Evolutionary conservation across 2,888 invertebrate species (phyloP), one percentile per base, ranked within the genome.

Genomic region (Cremastinae sp.): DNA sequence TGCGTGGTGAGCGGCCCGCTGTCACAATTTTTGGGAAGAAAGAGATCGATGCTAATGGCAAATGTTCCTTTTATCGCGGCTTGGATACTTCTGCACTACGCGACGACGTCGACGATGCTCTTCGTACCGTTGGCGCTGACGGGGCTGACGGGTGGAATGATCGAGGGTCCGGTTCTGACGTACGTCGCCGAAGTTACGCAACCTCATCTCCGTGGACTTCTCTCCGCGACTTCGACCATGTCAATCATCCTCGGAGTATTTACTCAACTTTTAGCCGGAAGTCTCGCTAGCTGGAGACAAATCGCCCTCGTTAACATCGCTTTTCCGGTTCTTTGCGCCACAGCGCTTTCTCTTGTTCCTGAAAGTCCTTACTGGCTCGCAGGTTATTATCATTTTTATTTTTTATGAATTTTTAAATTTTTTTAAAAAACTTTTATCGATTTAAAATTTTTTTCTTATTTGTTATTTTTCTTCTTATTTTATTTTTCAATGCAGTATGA

Each of bases 181-280:
- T 96, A 96, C 87, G 95, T 96, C 10, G 95, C 96, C 3, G 96
- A 96, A 90, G 93, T 96, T 59, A 95, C 95, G 0, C 94, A 96
- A 86, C 96, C 96, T 0, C 93, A 95, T 83, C 91, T 96, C 41
- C 92, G 96, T 35, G 96, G 96, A 0, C 92, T 94, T 81, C 90
- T 95, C 1, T 91, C 95, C 0, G 95, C 96, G 4, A 93, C 95
- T 14, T 94, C 95, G 75, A 93, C 95, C 0, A 93, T 95, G 89
- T 92, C 94, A 80, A 94, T 96, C 79, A 95, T 95, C 75, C 89
- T 94, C 0, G 96, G 96, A 0, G 92, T 95, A 18, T 94, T 96
- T 85, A 92, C 93, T 0, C 95, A 96, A 89, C 94, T 96, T 88
- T 90, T 96, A 8, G 90, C 95, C 68, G 95, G 95, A 0, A 92